Evolutionary conservation across 1,140 invertebrate species (phyloP).

Genomic region (Zeugodacus cucurbitae): DNA sequence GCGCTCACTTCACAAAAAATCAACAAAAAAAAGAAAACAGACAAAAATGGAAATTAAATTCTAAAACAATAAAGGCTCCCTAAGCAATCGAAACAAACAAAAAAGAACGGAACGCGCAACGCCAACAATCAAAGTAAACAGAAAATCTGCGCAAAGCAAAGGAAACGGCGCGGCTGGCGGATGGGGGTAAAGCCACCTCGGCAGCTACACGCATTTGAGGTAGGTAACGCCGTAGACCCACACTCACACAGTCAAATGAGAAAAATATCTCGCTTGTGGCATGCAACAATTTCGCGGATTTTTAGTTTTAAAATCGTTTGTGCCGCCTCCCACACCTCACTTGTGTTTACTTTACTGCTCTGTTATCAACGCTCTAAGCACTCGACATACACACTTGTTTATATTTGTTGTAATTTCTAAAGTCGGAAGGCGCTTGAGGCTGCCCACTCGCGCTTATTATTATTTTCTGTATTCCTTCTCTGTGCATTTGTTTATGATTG

Average conservation of each 20-base stretch:
- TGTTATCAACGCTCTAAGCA: background rate
- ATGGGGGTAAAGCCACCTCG: background rate
- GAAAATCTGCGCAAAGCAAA: background rate
- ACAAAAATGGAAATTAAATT: background rate
- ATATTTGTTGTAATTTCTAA: background rate
- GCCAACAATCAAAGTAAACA: background rate
- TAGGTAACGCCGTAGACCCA: background rate
- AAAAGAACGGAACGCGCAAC: background rate
- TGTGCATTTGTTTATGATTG: conserved; percentile 26
- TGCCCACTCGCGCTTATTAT: background rate
- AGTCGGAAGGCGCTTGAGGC: background rate
- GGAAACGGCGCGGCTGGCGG: background rate
- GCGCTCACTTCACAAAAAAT: background rate
- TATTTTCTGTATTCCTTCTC: background rate
- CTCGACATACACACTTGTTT: background rate
- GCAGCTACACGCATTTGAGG: background rate
- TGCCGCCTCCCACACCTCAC: background rate
- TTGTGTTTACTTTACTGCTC: background rate
- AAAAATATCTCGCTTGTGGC: background rate
- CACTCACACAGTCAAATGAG: background rate
- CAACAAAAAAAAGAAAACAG: background rate
- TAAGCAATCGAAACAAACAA: background rate
- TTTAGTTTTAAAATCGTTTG: conserved; percentile 24
- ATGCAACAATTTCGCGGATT: conserved; percentile 25
- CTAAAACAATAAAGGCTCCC: conserved; percentile 16